Evolutionary conservation across 2,888 invertebrate genomes (phyloP).

Genomic region (Ditula angustiorana): DNA sequence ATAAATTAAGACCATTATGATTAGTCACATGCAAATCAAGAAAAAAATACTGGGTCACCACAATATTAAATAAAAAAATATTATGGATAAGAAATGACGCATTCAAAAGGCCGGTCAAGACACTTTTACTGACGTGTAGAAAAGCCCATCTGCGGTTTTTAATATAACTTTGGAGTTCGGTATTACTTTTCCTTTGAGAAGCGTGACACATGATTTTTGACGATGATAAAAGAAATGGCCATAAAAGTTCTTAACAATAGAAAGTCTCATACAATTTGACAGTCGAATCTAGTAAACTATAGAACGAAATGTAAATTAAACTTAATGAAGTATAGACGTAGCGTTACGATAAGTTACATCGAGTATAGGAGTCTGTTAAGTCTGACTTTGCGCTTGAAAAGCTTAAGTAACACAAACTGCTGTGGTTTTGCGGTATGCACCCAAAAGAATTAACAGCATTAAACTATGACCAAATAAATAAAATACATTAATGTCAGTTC

Average conservation of each 20-base stretch:
- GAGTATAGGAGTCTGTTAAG: not conserved
- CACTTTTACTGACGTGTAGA: constrained; percentile 6
- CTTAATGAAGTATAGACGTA: not conserved
- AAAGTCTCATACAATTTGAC: not conserved
- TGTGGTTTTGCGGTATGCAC: constrained; percentile 15
- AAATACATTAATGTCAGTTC: constrained; percentile 6
- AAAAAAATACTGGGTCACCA: constrained; percentile 1
- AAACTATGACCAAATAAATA: not conserved
- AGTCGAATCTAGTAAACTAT: not conserved
- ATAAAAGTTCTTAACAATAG: constrained; percentile 14
- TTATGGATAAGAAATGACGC: constrained; percentile 15
- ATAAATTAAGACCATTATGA: not conserved
- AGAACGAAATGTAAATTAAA: not conserved
- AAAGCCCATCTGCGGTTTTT: constrained; percentile 25
- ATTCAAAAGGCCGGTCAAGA: constrained; percentile 7
- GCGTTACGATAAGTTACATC: not conserved
- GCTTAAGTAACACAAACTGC: not conserved
- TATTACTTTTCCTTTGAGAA: constrained; percentile 24
- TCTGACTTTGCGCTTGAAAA: not conserved
- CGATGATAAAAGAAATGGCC: constrained; percentile 4
- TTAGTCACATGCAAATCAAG: not conserved
- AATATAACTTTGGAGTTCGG: constrained; percentile 27
- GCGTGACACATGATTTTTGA: constrained; percentile 24
- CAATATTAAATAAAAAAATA: constrained; percentile 17
- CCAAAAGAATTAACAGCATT: not conserved